Percentiles rank a stretch among this genome's conserved stretches.
phyloP scores from a whole-genome alignment of 2,888 invertebrate genomes.

The Stenodema calcarata region DNA sequence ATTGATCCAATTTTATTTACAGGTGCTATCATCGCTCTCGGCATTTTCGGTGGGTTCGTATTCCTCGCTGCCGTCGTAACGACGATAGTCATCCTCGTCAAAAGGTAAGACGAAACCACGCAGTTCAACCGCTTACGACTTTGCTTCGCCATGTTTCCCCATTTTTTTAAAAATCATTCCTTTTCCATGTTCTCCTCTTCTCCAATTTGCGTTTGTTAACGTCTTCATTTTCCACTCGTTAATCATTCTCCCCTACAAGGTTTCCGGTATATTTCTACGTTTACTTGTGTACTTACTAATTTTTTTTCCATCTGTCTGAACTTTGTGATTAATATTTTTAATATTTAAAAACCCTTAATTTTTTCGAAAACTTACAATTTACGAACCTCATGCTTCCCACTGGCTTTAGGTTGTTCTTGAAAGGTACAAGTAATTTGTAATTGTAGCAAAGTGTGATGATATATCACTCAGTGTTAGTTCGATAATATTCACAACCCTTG shows the following conservation, averaged over 20 bases:
- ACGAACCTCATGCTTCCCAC: too few species aligned
- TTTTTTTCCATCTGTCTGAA: not conserved
- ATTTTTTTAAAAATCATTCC: not conserved
- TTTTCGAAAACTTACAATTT: too few species aligned
- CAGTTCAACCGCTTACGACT: not conserved
- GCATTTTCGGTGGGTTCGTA: conserved; percentile 89
- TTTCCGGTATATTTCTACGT: not conserved
- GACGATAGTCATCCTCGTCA: conserved; percentile 83
- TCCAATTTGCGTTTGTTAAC: not conserved
- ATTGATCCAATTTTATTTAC: conserved; percentile 5
- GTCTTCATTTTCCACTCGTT: not conserved
- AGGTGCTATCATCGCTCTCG: conserved; percentile 85
- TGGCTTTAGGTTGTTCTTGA: too few species aligned
- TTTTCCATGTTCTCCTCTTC: not conserved
- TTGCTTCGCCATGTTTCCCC: not conserved
- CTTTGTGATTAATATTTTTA: not conserved
- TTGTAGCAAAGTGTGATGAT: too few species aligned
- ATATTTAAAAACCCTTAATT: not conserved
- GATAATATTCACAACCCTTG: too few species aligned
- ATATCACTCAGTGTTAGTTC: too few species aligned
- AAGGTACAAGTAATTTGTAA: too few species aligned
- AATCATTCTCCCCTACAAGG: not conserved
- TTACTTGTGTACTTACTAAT: too few species aligned
- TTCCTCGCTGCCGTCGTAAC: conserved; percentile 88
- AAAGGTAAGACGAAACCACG: conserved; percentile 71